Conservation (phyloP, 2,113 vertebrate species). For the Scartelaos histophorus region DNA sequence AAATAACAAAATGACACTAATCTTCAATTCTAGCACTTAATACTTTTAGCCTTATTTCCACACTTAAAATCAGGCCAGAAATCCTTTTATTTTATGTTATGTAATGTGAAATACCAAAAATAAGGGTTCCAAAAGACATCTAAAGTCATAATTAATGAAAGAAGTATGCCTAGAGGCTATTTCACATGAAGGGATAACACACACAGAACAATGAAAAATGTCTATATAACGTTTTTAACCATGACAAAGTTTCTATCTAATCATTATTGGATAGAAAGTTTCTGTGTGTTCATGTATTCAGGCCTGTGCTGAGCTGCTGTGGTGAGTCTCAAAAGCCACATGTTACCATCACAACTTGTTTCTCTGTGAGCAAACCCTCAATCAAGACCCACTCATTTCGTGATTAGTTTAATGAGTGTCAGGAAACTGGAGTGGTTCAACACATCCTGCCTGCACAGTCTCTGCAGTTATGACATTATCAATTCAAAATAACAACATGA, state of each 20-base stretch:
- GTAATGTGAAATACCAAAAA: background rate
- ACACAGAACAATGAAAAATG: background rate
- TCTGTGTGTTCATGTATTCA: background rate
- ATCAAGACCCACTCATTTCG: slow-evolving; percentile 39
- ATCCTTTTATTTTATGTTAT: background rate
- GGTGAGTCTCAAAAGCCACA: slow-evolving; percentile 25
- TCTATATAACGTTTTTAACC: background rate
- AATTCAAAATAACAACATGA: background rate
- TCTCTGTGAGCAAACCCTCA: slow-evolving; percentile 21
- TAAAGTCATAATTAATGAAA: background rate
- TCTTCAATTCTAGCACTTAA: background rate
- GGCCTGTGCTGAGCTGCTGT: slow-evolving; percentile 11
- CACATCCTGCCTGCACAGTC: slow-evolving; percentile 10
- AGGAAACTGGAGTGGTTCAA: slow-evolving; percentile 15
- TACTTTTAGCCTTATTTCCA: background rate
- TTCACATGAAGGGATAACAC: background rate
- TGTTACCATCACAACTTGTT: slow-evolving; percentile 5
- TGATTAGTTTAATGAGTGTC: slow-evolving; percentile 24
- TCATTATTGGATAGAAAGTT: background rate
- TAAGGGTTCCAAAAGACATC: background rate
- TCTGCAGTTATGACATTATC: background rate
- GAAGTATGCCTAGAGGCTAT: background rate
- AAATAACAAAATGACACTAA: no score
- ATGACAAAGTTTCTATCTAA: background rate
- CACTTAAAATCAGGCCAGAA: background rate